Percentiles rank a stretch among this genome's conserved stretches.
Evolutionary conservation across 2,797 vertebrate species (phyloP).

Genomic region (Sarcophilus harrisii): DNA sequence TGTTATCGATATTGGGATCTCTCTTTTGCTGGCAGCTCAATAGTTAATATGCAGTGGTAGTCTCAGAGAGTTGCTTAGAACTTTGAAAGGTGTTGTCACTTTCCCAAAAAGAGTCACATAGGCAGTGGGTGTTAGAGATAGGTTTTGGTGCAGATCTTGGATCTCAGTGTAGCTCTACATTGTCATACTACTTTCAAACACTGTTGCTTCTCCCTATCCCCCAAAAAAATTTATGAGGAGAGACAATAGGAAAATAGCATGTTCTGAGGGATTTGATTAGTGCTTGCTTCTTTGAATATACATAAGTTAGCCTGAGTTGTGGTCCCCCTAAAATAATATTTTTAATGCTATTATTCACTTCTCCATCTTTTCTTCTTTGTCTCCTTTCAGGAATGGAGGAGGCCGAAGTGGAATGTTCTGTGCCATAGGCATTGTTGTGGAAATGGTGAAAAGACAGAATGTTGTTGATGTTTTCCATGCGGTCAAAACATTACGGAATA

Average conservation of each 20-base stretch:
- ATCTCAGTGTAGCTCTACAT: background rate
- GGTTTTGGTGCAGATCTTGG: background rate
- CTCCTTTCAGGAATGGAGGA: conserved; percentile 91
- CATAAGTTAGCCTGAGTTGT: background rate
- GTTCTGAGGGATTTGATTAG: background rate
- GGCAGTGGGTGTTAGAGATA: background rate
- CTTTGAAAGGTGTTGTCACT: background rate
- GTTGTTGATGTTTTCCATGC: conserved; percentile 99
- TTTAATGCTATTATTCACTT: background rate
- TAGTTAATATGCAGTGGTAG: background rate
- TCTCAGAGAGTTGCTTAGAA: background rate
- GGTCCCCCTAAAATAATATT: background rate
- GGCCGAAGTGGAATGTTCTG: conserved; percentile 98
- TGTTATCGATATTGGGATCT: background rate
- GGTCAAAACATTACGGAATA: conserved; percentile 97
- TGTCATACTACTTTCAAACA: background rate
- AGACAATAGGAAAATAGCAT: background rate
- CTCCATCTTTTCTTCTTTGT: conserved; percentile 10
- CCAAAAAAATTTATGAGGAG: background rate
- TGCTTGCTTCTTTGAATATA: background rate
- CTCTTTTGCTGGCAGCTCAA: background rate
- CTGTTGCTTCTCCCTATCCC: background rate
- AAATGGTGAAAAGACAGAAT: conserved; percentile 99
- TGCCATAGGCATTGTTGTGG: conserved; percentile 97
- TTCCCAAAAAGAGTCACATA: background rate